phyloP scores from a whole-genome alignment of 1,140 invertebrate genomes.

The Acyrthosiphon pisum region DNA sequence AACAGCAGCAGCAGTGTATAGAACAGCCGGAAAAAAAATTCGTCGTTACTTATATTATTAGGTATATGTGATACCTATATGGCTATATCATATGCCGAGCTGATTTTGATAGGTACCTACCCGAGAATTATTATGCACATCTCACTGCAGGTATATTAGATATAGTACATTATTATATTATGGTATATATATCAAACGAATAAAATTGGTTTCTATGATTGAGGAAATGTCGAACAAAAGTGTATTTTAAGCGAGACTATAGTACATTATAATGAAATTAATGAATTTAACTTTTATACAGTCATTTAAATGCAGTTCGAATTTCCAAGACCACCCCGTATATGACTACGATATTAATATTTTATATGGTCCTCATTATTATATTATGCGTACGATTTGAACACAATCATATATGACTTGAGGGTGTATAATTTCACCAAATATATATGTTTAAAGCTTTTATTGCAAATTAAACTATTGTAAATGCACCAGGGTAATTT shows the following conservation, averaged over 20 bases:
- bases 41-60: background rate
- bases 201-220: background rate
- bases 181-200: background rate
- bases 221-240: background rate
- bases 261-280: background rate
- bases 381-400: background rate
- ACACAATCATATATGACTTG: background rate
- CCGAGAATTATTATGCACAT: background rate
- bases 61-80: no score
- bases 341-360: no score
- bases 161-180: no score
- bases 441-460: constrained; percentile 23
- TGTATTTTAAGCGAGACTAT: background rate
- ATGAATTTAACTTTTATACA: background rate
- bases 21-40: background rate
- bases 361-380: background rate
- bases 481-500: constrained; percentile 23
- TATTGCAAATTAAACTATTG: constrained; percentile 48
- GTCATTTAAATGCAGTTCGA: background rate
- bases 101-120: background rate
- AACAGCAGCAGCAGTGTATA: background rate
- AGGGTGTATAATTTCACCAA: constrained; percentile 36
- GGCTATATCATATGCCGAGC: background rate
- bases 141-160: background rate
- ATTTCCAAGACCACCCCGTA: constrained; percentile 22